Conservation (phyloP, 2,888 invertebrate species). For the Melanotus villosus region DNA sequence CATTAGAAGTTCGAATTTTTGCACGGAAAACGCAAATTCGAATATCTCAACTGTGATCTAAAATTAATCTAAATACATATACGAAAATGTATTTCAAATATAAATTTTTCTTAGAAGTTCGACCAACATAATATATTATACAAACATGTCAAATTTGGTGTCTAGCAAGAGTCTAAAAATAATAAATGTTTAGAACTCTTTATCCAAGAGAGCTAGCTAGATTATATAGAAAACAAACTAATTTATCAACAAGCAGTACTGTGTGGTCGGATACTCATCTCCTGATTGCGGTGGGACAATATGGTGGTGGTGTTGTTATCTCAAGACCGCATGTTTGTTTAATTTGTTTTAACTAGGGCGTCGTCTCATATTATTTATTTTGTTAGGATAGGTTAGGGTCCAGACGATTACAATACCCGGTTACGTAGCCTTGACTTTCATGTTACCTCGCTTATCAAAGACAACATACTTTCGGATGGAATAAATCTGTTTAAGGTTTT, state of each 20-base stretch:
- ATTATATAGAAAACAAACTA: background rate
- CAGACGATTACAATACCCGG: conserved; percentile 48
- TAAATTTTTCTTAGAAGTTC: too few species aligned
- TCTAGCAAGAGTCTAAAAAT: too few species aligned
- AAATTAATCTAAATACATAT: too few species aligned
- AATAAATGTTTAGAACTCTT: too few species aligned
- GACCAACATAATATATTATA: too few species aligned
- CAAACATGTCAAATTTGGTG: too few species aligned
- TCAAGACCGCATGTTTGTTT: conserved; percentile 50
- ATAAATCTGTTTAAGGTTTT: background rate
- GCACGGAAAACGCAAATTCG: too few species aligned
- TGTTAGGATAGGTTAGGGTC: conserved; percentile 58
- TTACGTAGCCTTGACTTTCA: conserved; percentile 47
- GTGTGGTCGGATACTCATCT: background rate
- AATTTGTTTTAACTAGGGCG: conserved; percentile 52
- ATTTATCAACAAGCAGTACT: background rate
- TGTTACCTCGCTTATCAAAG: conserved; percentile 37
- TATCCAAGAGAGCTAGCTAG: too few species aligned
- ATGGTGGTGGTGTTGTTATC: conserved; percentile 47
- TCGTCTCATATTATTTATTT: conserved; percentile 54
- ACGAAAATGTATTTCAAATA: too few species aligned
- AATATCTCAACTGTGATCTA: too few species aligned
- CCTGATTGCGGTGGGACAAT: conserved; percentile 33
- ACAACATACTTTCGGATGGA: background rate
- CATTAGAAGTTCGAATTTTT: too few species aligned